Evolutionary conservation across 2,888 invertebrate genomes (phyloP).

Genomic region (Leptopilina drosophilae): DNA sequence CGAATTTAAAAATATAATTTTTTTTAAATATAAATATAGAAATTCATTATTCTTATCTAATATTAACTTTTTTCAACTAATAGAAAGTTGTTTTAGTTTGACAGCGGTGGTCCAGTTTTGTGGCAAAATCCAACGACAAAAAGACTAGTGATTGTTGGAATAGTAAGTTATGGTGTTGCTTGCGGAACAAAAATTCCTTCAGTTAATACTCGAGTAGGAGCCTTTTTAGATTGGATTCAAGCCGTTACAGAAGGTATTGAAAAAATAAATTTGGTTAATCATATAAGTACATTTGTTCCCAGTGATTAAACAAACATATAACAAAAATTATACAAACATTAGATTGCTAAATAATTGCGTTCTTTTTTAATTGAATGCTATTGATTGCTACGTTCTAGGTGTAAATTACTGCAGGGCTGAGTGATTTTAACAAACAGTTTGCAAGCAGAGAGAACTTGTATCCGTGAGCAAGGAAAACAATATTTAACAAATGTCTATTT

Average conservation of each 20-base stretch:
- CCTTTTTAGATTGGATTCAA: conserved; percentile 80
- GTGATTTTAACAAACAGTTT: conserved; percentile 42
- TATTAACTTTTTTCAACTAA: conserved; percentile 56
- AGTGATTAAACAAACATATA: not conserved
- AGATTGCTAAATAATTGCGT: no score
- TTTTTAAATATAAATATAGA: no score
- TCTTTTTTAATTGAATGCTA: conserved; percentile 9
- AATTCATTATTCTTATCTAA: conserved; percentile 44
- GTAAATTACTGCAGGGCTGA: conserved; percentile 58
- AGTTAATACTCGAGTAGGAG: conserved; percentile 80
- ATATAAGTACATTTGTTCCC: not conserved
- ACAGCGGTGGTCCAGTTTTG: conserved; percentile 80
- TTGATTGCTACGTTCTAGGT: conserved; percentile 44
- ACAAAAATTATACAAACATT: not conserved
- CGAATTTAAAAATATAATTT: no score
- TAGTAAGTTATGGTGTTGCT: conserved; percentile 79
- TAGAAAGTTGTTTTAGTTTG: conserved; percentile 60
- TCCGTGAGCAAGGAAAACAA: not conserved
- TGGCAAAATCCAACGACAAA: conserved; percentile 77
- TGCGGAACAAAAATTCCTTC: conserved; percentile 79
- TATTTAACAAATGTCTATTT: not conserved
- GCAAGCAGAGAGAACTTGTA: no score
- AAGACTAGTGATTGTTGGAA: conserved; percentile 73
- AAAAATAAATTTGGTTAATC: not conserved
- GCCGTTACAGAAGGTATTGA: conserved; percentile 58